Evolutionary conservation across 2,113 vertebrate genomes (phyloP), one percentile per base, ranked within the genome.

Genomic region (Cephalopterus ornatus): DNA sequence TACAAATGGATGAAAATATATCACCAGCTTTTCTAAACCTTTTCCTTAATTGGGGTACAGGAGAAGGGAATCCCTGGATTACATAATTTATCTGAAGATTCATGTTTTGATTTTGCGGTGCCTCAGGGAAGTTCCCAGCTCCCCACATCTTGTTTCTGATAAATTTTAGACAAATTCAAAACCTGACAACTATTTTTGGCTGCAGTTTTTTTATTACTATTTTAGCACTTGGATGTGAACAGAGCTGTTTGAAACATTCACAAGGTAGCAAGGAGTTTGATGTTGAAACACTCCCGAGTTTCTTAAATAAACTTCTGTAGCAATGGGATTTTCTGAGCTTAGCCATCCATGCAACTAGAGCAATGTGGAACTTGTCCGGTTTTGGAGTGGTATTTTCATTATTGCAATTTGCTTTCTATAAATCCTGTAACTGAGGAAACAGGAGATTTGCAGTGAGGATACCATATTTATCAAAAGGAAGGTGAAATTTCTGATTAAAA

Each of bases 81-180:
- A 42, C 42, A 56, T 47, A 26, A 23, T 79, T 88, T 72, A 52
- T 27, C 50, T 79, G 55, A 79, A 75, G 78, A 62, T 47, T 65
- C 20, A 12, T 88, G 32, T 8, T 91, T 80, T 50, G n/a, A 0
- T 90, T 63, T 73, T 85, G 13, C 56, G 65, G 14, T 75, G 85
- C 71, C 47, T 86, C 72, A 42, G 63, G 62, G 77, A 77, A 86
- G 3, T 70, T 88, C 67, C 49, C 37, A 76, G 66, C 49, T 94
- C 33, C 35, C 26, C 35, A 27, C 58, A 80, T 70, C 62, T 83
- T 15, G 4, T 82, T 92, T 85, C 77, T 42, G 59, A 75, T 61
- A 52, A 28, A 53, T 30, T 85, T 82, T 59, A 49, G 47, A 65
- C 27, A 61, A 35, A 61, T 68, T 59, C n/a, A 75, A 79, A 85